Percentiles rank a stretch among this genome's conserved stretches.
Conservation (phyloP, 2,888 invertebrate species). For the Carabus problematicus region DNA sequence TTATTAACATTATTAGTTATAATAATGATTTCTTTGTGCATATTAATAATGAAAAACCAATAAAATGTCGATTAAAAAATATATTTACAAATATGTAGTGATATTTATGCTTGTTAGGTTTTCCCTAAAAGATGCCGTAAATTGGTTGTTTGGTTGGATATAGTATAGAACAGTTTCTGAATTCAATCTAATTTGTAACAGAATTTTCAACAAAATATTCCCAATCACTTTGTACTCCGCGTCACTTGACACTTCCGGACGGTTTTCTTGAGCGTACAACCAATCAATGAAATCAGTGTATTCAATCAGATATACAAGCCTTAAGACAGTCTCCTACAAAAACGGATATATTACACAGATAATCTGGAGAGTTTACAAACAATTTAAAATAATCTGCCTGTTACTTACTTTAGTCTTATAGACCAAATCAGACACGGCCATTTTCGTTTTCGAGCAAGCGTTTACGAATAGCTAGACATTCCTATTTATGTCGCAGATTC, state of each 20-base stretch:
- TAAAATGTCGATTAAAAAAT: no score
- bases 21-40: no score
- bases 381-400: no score
- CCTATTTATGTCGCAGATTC: slow-evolving; percentile 10
- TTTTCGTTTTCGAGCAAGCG: not conserved
- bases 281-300: slow-evolving; percentile 23
- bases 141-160: no score
- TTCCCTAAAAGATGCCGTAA: no score
- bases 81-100: no score
- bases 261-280: slow-evolving; percentile 17
- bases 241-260: slow-evolving; percentile 18
- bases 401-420: not conserved
- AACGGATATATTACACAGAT: no score
- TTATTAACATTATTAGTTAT: no score
- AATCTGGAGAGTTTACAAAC: no score
- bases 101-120: no score
- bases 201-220: slow-evolving; percentile 11
- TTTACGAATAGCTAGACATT: slow-evolving; percentile 9
- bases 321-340: slow-evolving; percentile 8
- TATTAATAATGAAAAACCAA: no score
- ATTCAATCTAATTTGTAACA: slow-evolving; percentile 8
- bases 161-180: not conserved
- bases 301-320: slow-evolving; percentile 7
- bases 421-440: not conserved
- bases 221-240: slow-evolving; percentile 15